These are phyloP conservation scores for Cryptocephalus moraei DNA, from an alignment of 2,888 invertebrate species.

Conservation along the genomic window DNA sequence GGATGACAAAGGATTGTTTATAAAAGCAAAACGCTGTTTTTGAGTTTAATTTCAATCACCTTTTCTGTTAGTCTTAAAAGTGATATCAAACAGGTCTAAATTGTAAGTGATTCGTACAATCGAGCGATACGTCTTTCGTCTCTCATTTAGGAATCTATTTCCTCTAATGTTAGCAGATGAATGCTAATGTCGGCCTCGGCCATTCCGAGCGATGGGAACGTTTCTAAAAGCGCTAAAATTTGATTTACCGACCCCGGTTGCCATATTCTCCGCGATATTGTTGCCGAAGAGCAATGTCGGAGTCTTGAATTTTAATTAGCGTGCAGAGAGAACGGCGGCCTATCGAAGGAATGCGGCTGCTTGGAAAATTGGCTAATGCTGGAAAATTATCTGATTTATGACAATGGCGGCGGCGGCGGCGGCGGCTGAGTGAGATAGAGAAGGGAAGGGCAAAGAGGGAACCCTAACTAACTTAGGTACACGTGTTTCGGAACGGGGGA, in stretches of 20 bases:
- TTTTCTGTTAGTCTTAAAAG: no score
- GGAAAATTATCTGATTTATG: constrained; percentile 6
- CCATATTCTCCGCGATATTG: constrained; percentile 27
- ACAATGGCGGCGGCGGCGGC: background rate
- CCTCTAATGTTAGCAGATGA: constrained; percentile 10
- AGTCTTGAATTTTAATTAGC: no score
- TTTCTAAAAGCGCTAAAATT: constrained; percentile 30
- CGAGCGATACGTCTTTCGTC: no score
- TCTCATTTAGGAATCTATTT: no score
- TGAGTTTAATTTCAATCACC: no score
- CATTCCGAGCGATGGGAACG: constrained; percentile 28
- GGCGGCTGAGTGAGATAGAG: no score
- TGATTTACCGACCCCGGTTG: constrained; percentile 30
- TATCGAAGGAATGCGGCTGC: background rate
- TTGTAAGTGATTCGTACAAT: no score
- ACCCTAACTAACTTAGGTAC: no score
- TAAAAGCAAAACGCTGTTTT: no score
- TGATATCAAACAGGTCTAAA: no score
- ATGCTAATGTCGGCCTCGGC: constrained; percentile 23
- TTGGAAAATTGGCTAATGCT: constrained; percentile 1
- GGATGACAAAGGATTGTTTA: no score
- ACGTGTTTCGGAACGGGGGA: background rate
- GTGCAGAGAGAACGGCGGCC: constrained; percentile 5
- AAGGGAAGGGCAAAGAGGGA: no score
- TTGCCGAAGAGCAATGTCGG: constrained; percentile 3